Evolutionary conservation across 2,113 vertebrate genomes (phyloP).

Genomic region (Brienomyrus brachyistius): DNA sequence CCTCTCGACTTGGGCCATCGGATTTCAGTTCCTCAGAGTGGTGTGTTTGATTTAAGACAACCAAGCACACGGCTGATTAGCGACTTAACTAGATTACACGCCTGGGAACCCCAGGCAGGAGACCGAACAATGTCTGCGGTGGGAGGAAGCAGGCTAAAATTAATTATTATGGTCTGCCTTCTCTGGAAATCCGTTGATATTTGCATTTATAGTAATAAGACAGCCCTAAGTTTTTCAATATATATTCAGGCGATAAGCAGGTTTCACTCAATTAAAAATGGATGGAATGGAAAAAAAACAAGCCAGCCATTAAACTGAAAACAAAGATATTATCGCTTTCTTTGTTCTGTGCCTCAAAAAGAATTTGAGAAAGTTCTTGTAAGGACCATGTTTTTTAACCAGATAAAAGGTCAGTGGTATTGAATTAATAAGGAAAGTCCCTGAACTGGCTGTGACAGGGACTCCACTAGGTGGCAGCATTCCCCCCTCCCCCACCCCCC

Average conservation of each 20-base stretch:
- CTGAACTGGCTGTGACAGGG: background rate
- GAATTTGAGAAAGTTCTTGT: background rate
- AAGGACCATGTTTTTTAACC: background rate
- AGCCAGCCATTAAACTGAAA: background rate
- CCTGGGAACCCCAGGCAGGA: background rate
- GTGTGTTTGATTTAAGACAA: background rate
- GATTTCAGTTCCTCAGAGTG: background rate
- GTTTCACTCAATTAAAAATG: background rate
- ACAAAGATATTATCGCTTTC: background rate
- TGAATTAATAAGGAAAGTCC: background rate
- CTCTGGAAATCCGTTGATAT: background rate
- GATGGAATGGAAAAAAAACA: background rate
- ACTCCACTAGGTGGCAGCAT: background rate
- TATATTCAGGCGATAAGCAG: background rate
- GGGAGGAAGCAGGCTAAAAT: background rate
- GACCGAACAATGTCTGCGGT: background rate
- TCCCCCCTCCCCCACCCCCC: background rate
- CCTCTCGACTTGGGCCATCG: background rate
- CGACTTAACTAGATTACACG: background rate
- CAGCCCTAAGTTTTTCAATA: background rate
- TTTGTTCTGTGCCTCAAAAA: background rate
- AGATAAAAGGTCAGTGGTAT: background rate
- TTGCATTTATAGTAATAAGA: background rate
- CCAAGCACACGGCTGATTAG: background rate
- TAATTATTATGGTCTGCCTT: background rate